These are phyloP conservation scores for Sitta europaea DNA, from an alignment of 2,113 vertebrate genomes.

Conservation along the genomic window DNA sequence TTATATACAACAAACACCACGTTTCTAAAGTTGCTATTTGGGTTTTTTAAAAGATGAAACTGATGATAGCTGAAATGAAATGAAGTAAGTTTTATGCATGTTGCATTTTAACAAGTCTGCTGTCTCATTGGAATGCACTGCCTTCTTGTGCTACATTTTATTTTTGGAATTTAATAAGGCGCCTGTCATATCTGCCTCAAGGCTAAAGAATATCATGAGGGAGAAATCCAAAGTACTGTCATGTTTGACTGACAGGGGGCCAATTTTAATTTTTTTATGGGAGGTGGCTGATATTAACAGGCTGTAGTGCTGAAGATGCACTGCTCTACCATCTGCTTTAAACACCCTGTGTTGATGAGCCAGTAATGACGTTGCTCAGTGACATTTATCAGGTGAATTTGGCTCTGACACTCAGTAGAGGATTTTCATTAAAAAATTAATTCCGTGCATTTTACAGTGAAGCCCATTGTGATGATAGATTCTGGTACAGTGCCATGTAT, in stretches of 20 bases:
- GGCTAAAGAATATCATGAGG: constrained; percentile 80
- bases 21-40: constrained; percentile 64
- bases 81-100: constrained; percentile 69
- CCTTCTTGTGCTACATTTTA: constrained; percentile 78
- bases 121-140: constrained; percentile 80
- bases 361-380: constrained; percentile 72
- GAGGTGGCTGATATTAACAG: constrained; percentile 72
- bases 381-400: constrained; percentile 74
- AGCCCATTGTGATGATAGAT: constrained; percentile 72
- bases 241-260: constrained; percentile 81
- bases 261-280: constrained; percentile 79
- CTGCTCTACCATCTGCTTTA: constrained; percentile 69
- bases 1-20: constrained; percentile 37
- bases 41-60: constrained; percentile 58
- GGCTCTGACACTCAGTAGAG: constrained; percentile 56
- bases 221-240: constrained; percentile 80
- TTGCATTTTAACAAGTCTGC: constrained; percentile 80
- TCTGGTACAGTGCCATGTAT: constrained; percentile 65
- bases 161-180: constrained; percentile 86
- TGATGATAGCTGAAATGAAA: constrained; percentile 69
- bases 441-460: constrained; percentile 63
- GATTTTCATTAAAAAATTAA: constrained; percentile 78
- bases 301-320: constrained; percentile 60
- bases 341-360: constrained; percentile 68
- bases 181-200: constrained; percentile 83